Base-by-base conservation (phyloP, 1,140 invertebrate genomes). In the Nephila pilipes region DNA sequence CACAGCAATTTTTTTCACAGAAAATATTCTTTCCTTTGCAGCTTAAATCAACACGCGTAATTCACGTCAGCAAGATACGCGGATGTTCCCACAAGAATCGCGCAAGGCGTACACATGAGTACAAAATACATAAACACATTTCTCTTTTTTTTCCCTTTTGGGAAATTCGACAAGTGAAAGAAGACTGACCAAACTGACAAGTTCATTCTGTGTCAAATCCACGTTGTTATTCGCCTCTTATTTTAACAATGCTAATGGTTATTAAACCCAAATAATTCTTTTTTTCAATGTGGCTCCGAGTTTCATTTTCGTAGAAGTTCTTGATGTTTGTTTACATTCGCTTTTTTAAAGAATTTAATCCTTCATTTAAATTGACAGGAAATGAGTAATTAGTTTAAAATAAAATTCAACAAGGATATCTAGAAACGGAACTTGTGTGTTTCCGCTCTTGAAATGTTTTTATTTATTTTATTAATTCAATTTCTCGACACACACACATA, bases 31-130 rank as follows among this genome's bases (percentile, higher is more conserved):
- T 75, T 75, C 69, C 18, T 14, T 36, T 14, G 25, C 69, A 36
- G 29, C 29, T 75, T 20, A 75, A 75, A 29, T 75, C 69, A 75
- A 75, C 69, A 75, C 29, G 29, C 69, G 69, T 75, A 75, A 75
- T 75, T 75, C 69, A 75, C 69, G 69, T 75, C 69, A 36, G 69
- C 14, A 20, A 75, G 69, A 75, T 36, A 75, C 69, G 69, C 29
- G 69, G 69, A 75, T 75, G 69, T 75, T 75, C 69, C 69, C 69
- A 75, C 69, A 75, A 25, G 69, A 75, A 75, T 32, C 18, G 29
- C 16, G 69, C 69, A 16, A 75, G 69, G 69, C 69, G 69, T 75
- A 25, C 69, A 75, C 16, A 75, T 75, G 69, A 75, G 32, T 29
- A 29, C 29, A 36, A 75, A 75, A 75, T 75, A 36, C 69, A 75